A percentile compares a stretch with the other conserved stretches of the same genome.
Evolutionary conservation across 2,797 vertebrate genomes (phyloP).

Genomic region (Trachops cirrhosus): DNA sequence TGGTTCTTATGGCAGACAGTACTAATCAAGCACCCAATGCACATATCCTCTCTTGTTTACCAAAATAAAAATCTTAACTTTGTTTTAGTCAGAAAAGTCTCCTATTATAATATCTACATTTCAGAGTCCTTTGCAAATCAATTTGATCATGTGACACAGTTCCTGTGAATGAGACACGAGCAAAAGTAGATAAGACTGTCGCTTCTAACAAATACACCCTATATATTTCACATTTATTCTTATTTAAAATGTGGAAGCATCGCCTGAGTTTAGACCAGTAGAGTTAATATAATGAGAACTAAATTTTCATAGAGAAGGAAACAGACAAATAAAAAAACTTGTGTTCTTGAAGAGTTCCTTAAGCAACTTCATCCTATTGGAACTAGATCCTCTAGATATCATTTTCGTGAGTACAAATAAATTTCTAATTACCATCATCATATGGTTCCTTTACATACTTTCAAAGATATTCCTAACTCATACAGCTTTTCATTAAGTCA

Average conservation of each 20-base stretch:
- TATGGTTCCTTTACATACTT: neutral
- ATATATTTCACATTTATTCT: neutral
- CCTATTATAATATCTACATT: neutral
- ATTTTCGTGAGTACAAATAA: neutral
- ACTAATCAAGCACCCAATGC: neutral
- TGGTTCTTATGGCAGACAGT: neutral
- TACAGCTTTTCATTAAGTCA: neutral
- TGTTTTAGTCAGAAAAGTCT: neutral
- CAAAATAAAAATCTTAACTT: neutral
- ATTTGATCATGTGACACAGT: neutral
- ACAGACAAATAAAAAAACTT: neutral
- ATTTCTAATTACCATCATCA: neutral
- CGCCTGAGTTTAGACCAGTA: neutral
- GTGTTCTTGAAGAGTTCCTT: neutral
- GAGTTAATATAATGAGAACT: neutral
- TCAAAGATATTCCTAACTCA: neutral
- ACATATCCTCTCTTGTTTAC: neutral
- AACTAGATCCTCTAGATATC: neutral
- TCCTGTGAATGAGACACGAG: neutral
- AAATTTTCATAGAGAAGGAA: neutral
- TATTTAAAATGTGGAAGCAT: neutral
- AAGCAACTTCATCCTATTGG: neutral
- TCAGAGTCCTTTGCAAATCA: neutral
- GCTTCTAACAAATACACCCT: neutral
- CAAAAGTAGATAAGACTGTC: neutral